These are phyloP conservation scores for Zenarchopterus dispar DNA, from an alignment of 2,797 vertebrate species.

Conservation along the genomic window DNA sequence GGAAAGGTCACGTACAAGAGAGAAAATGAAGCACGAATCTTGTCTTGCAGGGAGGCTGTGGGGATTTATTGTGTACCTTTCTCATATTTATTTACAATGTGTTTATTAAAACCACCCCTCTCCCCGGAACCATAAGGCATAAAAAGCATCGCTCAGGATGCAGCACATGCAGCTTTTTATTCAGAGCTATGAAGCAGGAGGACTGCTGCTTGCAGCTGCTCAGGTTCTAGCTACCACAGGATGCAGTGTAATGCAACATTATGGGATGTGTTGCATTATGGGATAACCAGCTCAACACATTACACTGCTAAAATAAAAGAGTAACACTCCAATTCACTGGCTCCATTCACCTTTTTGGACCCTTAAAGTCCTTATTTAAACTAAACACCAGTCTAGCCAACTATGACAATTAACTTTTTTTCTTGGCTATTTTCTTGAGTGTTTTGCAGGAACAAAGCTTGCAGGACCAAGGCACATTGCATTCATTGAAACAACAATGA, in stretches of 20 bases:
- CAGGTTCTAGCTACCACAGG: conserved; percentile 3
- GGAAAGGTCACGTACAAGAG: conserved; percentile 63
- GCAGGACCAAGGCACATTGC: too few relatives aligned
- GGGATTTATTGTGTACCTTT: conserved; percentile 46
- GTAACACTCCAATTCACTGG: too few relatives aligned
- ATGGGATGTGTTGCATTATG: not conserved
- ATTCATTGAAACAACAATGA: too few relatives aligned
- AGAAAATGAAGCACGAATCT: conserved; percentile 27
- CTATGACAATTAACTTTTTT: too few relatives aligned
- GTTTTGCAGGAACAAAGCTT: too few relatives aligned
- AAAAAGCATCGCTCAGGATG: conserved; percentile 48
- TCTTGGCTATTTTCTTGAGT: too few relatives aligned
- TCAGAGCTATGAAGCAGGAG: conserved; percentile 30
- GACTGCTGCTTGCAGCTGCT: conserved; percentile 30
- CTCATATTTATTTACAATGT: conserved; percentile 70
- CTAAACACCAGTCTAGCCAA: too few relatives aligned
- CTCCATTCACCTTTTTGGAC: too few relatives aligned
- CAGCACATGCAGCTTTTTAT: conserved; percentile 37
- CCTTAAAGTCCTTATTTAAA: too few relatives aligned
- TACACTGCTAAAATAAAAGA: not conserved
- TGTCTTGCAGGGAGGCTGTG: conserved; percentile 26
- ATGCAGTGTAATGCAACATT: conserved; percentile 5
- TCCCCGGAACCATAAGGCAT: conserved; percentile 45
- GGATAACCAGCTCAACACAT: not conserved
- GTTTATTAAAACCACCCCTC: conserved; percentile 69